Evolutionary conservation across 2,888 invertebrate species (phyloP).

Genomic region (Tuta absoluta): DNA sequence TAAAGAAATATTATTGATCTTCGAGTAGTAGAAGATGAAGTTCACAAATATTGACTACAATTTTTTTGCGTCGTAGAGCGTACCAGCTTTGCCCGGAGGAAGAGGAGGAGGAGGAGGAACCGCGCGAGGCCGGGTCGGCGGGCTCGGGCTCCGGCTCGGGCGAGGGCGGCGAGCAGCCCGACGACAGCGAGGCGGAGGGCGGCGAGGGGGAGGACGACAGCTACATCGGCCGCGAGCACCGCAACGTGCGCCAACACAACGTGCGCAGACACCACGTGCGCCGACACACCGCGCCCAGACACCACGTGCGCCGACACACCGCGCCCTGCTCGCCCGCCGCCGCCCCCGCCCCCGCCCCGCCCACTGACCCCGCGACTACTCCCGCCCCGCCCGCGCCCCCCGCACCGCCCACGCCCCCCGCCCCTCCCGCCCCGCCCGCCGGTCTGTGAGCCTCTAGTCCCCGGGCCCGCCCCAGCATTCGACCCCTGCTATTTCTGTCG

Average conservation of each 20-base stretch:
- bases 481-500: conserved; percentile 38
- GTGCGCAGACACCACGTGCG: too few species aligned
- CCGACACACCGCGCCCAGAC: too few species aligned
- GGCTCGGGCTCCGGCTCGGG: conserved; percentile 30
- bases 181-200: conserved; percentile 47
- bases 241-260: conserved; percentile 25
- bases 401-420: too few species aligned
- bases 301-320: too few species aligned
- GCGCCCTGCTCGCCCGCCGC: too few species aligned
- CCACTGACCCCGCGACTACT: too few species aligned
- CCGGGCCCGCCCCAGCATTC: conserved; percentile 34
- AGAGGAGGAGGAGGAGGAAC: conserved; percentile 74
- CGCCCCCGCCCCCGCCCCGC: too few species aligned
- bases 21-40: not conserved
- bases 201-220: conserved; percentile 50
- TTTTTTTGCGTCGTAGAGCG: conserved; percentile 52
- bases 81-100: conserved; percentile 76
- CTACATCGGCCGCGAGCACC: too few species aligned
- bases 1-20: not conserved
- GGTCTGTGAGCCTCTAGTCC: conserved; percentile 44
- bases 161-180: conserved; percentile 55
- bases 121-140: conserved; percentile 49
- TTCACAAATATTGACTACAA: not conserved
- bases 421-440: conserved; percentile 41
- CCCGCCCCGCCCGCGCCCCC: too few species aligned